Percentiles rank a stretch among this genome's conserved stretches.
These are phyloP conservation scores for Pardosa pseudoannulata DNA, from an alignment of 2,888 invertebrate species.

Conservation along the genomic window DNA sequence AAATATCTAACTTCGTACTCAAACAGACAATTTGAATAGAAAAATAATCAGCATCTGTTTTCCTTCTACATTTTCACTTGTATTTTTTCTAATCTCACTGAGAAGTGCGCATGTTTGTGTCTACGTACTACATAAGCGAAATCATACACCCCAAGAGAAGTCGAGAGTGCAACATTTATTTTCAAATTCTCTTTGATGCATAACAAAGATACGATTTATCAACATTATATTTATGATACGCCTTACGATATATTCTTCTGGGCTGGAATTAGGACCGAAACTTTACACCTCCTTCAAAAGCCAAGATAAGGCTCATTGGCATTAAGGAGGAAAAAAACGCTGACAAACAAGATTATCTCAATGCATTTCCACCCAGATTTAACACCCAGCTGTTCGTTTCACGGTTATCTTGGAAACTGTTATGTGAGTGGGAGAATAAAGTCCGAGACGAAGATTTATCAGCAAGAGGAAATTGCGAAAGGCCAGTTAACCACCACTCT, in stretches of 20 bases:
- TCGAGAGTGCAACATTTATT: too few species aligned
- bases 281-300: slow-evolving; percentile 35
- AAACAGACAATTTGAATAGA: too few species aligned
- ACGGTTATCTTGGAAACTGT: slow-evolving; percentile 5
- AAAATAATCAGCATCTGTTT: too few species aligned
- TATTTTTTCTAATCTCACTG: too few species aligned
- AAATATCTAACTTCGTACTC: too few species aligned
- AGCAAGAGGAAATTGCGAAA: slow-evolving; percentile 26
- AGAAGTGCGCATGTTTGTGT: too few species aligned
- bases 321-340: not conserved
- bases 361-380: slow-evolving; percentile 18
- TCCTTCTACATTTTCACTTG: too few species aligned
- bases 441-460: slow-evolving; percentile 17
- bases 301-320: not conserved
- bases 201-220: not conserved
- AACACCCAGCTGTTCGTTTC: slow-evolving; percentile 35
- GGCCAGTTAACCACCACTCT: not conserved
- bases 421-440: not conserved
- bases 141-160: too few species aligned
- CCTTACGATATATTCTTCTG: not conserved
- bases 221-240: not conserved
- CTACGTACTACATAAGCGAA: too few species aligned
- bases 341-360: slow-evolving; percentile 26
- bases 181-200: too few species aligned
- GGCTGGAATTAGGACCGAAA: slow-evolving; percentile 28